These are phyloP conservation scores for Sander vitreus DNA, from an alignment of 2,113 vertebrate genomes.

Conservation along the genomic window DNA sequence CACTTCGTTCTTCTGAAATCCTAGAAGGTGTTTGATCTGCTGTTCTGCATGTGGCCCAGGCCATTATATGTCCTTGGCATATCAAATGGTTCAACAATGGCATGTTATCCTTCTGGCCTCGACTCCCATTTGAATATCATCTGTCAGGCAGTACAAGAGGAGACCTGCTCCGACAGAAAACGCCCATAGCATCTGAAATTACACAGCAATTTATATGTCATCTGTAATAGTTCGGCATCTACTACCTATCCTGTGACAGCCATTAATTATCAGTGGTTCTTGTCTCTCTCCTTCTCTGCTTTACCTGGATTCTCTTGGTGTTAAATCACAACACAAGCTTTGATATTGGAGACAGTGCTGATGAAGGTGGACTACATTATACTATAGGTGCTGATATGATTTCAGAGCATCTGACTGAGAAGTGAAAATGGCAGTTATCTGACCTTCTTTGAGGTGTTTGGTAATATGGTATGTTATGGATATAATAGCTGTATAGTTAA, in stretches of 20 bases:
- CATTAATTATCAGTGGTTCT: slow-evolving; percentile 82
- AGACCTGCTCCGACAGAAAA: slow-evolving; percentile 79
- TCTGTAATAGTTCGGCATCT: slow-evolving; percentile 79
- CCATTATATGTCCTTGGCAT: slow-evolving; percentile 69
- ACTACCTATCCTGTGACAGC: slow-evolving; percentile 73
- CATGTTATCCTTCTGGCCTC: slow-evolving; percentile 65
- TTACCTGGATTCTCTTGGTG: slow-evolving; percentile 67
- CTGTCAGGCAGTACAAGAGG: slow-evolving; percentile 78
- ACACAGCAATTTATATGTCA: slow-evolving; percentile 88
- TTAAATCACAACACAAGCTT: slow-evolving; percentile 55
- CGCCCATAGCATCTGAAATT: slow-evolving; percentile 82
- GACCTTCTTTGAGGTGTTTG: slow-evolving; percentile 18
- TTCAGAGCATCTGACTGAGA: slow-evolving; percentile 37
- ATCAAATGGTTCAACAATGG: slow-evolving; percentile 70
- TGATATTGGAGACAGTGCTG: slow-evolving; percentile 61
- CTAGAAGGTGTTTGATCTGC: slow-evolving; percentile 73
- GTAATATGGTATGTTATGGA: slow-evolving; percentile 52
- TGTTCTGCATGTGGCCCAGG: slow-evolving; percentile 55
- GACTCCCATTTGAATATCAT: slow-evolving; percentile 77
- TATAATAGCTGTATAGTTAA: slow-evolving; percentile 21
- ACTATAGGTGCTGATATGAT: slow-evolving; percentile 36
- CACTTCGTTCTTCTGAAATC: slow-evolving; percentile 62
- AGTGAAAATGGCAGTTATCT: slow-evolving; percentile 22
- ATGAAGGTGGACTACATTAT: slow-evolving; percentile 40
- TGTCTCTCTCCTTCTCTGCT: slow-evolving; percentile 54